Evolutionary conservation across 2,113 vertebrate species (phyloP), one percentile per base, ranked within the genome.

Genomic region (Neolamprologus tretocephalus): DNA sequence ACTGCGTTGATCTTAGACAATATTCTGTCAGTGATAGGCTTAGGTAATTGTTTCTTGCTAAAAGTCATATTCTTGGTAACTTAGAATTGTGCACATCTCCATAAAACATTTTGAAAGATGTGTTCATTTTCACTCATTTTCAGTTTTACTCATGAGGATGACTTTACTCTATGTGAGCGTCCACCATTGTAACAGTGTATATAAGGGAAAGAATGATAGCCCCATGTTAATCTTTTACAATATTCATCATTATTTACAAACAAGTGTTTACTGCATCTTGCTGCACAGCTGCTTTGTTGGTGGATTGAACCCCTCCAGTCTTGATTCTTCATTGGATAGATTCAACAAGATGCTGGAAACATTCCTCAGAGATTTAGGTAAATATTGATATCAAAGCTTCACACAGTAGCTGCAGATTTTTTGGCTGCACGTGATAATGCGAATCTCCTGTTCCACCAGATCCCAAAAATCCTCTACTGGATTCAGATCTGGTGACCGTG

Each of bases 191-290:
- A 73, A 73, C 37, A 42, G 37, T 73, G 3, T 47, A 28, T 73
- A 42, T 47, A 63, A 63, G 58, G 58, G 31, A 73, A 73, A 73
- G 40, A 45, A 73, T 28, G 6, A 45, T 10, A 17, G 21, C 8
- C 21, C 31, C 58, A 35, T 63, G 58, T 5, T 63, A 73, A 73
- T 1, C 0, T 40, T 58, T 21, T 68, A 47, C 8, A 16, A 3
- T 42, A 73, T 42, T 73, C 21, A 26, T 73, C 37, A 73, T 26
- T 75, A 47, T 28, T 75, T 78, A 19, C 73, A 78, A 78, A 51
- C 16, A 11, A 11, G 21, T 11, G 14, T 47, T 47, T 45, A 47
- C 42, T 75, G 40, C 23, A 75, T 49, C 71, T 78, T 51, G 73
- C 10, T 78, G 26, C 26, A n/a, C 9, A 78, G 26, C 45, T n/a